These are phyloP conservation scores for Trissolcus japonicus DNA, from an alignment of 2,888 invertebrate genomes.

Conservation along the genomic window DNA sequence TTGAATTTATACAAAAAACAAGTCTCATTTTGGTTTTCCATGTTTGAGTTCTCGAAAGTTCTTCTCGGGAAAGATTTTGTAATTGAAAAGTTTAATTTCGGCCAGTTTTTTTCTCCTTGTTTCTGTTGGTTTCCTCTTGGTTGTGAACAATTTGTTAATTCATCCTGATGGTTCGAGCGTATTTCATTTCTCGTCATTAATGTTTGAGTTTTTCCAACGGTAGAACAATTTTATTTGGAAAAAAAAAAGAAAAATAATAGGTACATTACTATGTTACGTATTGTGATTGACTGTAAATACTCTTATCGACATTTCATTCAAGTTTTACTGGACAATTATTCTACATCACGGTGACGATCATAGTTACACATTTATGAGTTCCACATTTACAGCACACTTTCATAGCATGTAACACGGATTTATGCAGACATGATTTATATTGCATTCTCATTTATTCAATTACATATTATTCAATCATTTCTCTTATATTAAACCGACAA, in stretches of 20 bases:
- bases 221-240: background rate
- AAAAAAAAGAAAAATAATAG: background rate
- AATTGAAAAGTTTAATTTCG: too few relatives aligned
- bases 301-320: slow-evolving; percentile 22
- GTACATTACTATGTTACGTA: slow-evolving; percentile 10
- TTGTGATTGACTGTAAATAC: slow-evolving; percentile 14
- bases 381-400: too few relatives aligned
- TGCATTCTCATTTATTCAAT: background rate
- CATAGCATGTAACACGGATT: slow-evolving; percentile 15
- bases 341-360: slow-evolving; percentile 4
- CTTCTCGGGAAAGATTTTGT: too few relatives aligned
- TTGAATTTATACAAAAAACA: too few relatives aligned
- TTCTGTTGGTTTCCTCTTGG: slow-evolving; percentile 7
- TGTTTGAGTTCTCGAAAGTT: too few relatives aligned
- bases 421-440: slow-evolving; percentile 13
- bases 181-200: slow-evolving; percentile 32
- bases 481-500: too few relatives aligned
- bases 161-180: slow-evolving; percentile 8
- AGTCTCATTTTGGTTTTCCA: too few relatives aligned
- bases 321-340: slow-evolving; percentile 13
- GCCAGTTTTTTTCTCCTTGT: too few relatives aligned
- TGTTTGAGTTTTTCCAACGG: slow-evolving; percentile 9
- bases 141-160: too few relatives aligned
- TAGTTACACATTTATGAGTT: slow-evolving; percentile 17
- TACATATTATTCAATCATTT: too few relatives aligned